These are phyloP conservation scores for Neosilurus mollespiculum DNA, from an alignment of 2,797 vertebrate genomes.

Conservation along the genomic window DNA sequence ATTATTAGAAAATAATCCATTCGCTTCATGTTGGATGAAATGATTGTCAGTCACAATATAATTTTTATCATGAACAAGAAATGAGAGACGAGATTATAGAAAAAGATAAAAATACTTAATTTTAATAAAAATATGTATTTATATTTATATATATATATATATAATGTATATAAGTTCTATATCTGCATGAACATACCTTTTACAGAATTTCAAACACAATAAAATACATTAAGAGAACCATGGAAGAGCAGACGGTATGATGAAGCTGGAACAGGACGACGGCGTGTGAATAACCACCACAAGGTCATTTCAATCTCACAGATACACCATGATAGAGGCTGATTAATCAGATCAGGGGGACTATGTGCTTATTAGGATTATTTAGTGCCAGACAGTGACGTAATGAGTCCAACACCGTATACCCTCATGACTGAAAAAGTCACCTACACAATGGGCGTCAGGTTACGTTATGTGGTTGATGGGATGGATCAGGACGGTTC, in stretches of 20 bases:
- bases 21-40: too few species aligned
- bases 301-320: conserved; percentile 63
- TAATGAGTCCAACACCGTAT: not conserved
- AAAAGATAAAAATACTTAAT: conserved; percentile 71
- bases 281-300: conserved; percentile 54
- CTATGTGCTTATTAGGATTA: not conserved
- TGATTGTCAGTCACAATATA: too few species aligned
- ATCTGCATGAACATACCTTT: conserved; percentile 65
- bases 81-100: conserved; percentile 48
- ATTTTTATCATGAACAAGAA: conserved; percentile 12
- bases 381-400: not conserved
- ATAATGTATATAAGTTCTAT: conserved; percentile 47
- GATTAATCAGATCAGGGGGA: not conserved
- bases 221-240: not conserved
- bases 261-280: not conserved
- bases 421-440: not conserved
- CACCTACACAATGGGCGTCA: not conserved
- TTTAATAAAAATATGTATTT: conserved; percentile 75
- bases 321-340: conserved; percentile 60
- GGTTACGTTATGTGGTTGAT: not conserved
- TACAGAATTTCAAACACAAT: conserved; percentile 52
- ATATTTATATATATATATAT: conserved; percentile 21
- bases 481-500: not conserved
- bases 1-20: not conserved
- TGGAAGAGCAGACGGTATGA: not conserved